Base-by-base conservation (phyloP, 2,797 vertebrate species). In the Psittacula derbiana region DNA sequence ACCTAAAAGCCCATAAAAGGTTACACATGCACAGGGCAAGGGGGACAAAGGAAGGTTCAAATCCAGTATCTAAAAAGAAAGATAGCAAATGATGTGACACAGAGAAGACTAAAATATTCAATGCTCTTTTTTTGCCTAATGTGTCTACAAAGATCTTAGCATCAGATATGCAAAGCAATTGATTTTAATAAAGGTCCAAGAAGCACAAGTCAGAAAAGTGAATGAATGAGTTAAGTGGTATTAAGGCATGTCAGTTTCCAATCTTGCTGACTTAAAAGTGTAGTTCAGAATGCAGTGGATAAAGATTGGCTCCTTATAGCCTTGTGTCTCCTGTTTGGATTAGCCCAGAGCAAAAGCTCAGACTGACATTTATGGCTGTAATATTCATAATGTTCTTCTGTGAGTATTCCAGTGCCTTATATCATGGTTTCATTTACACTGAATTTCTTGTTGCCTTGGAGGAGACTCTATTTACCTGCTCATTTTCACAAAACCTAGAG, bases 371-470 rank as follows among this genome's bases (percentile, higher is more conserved):
- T 89, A 84, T 62, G 50, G 55, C 67, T 86, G 62, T 46, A 90
- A 84, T 94, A 88, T 81, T 93, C 71, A 50, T 93, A 92, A 82
- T 2, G 7, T 52, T 92, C 19, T 81, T 93, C 64, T 52, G 50
- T 36, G 66, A 92, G 60, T 87, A 91, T 92, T 93, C 84, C 84
- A 87, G 0, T 87, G 33, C 16, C 62, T 84, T 74, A 23, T 82
- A 85, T 31, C 71, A 61, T 15, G 38, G 49, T 84, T 92, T 90
- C 46, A 58, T 81, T 94, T 90, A 81, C 66, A 84, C 11, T 41
- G 74, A 86, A 76, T 73, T 94, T 67, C 79, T 92, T 82, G 67
- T 92, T 94, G 89, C 64, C 36, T 60, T 57, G 55, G 84, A 85
- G 61, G 47, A 41, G 50, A 67, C 67, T 80, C 31, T 91, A 61